Conservation (phyloP, 2,888 invertebrate genomes). For the Erebia ligea region DNA sequence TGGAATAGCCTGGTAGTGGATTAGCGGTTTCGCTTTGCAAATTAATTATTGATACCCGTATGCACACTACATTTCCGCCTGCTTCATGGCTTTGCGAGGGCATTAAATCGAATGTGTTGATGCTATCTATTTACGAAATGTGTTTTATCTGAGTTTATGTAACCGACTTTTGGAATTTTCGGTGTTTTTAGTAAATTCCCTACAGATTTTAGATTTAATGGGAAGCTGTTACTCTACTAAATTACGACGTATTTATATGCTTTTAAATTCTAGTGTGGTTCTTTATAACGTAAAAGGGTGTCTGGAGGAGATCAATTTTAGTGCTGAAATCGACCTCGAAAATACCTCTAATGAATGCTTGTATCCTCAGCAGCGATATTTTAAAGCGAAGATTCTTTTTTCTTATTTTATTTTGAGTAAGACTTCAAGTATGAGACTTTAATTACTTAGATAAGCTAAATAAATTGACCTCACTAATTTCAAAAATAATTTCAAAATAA, state of each 20-base stretch:
- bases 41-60: conserved; percentile 39
- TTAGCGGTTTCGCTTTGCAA: conserved; percentile 45
- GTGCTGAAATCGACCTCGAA: too few species aligned
- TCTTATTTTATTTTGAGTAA: background rate
- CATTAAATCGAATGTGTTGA: conserved; percentile 18
- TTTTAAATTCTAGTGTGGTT: too few species aligned
- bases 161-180: background rate
- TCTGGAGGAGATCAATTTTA: too few species aligned
- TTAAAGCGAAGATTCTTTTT: background rate
- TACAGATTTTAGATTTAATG: background rate
- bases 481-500: conserved; percentile 4
- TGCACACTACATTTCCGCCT: conserved; percentile 33
- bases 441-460: too few species aligned
- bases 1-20: conserved; percentile 53
- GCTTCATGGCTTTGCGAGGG: conserved; percentile 26
- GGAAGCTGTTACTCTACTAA: background rate
- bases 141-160: conserved; percentile 4
- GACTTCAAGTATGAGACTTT: too few species aligned
- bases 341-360: too few species aligned
- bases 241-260: too few species aligned
- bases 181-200: background rate
- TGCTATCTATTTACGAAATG: conserved; percentile 12
- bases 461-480: background rate
- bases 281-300: too few species aligned
- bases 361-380: too few species aligned